Conservation (phyloP, 1,140 invertebrate species). For the Drosophila nigromelanica region DNA sequence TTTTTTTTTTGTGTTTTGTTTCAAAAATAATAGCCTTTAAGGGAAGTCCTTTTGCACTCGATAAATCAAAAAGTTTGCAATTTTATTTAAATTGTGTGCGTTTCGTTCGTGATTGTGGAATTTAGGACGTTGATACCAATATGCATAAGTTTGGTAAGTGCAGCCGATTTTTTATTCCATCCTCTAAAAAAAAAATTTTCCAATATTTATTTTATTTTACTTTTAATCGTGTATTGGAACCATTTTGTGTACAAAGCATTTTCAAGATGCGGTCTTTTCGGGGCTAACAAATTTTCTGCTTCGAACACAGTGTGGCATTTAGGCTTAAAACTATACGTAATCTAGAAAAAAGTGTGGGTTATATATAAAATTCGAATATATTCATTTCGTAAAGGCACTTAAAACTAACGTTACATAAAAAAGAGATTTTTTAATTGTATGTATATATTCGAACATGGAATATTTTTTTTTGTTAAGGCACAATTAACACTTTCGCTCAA, state of each 20-base stretch:
- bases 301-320: slow-evolving; percentile 17
- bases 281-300: slow-evolving; percentile 12
- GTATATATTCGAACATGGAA: slow-evolving; percentile 43
- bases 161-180: not conserved
- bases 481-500: slow-evolving; percentile 46
- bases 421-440: slow-evolving; percentile 44
- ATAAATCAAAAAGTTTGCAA: slow-evolving; percentile 37
- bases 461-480: slow-evolving; percentile 56
- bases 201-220: slow-evolving; percentile 7
- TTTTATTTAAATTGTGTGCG: slow-evolving; percentile 39
- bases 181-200: not conserved
- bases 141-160: slow-evolving; percentile 76
- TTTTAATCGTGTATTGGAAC: slow-evolving; percentile 36
- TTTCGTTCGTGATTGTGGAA: slow-evolving; percentile 34
- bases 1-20: slow-evolving; percentile 62
- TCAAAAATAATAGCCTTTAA: slow-evolving; percentile 29
- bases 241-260: slow-evolving; percentile 35
- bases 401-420: slow-evolving; percentile 56
- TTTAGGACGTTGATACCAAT: slow-evolving; percentile 26
- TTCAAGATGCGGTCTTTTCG: slow-evolving; percentile 15
- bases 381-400: slow-evolving; percentile 55
- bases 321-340: slow-evolving; percentile 52
- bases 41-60: slow-evolving; percentile 47
- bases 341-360: slow-evolving; percentile 33
- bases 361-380: slow-evolving; percentile 29